Evolutionary conservation across 1,140 invertebrate species (phyloP).

Genomic region (Aphelenchoides besseyi): DNA sequence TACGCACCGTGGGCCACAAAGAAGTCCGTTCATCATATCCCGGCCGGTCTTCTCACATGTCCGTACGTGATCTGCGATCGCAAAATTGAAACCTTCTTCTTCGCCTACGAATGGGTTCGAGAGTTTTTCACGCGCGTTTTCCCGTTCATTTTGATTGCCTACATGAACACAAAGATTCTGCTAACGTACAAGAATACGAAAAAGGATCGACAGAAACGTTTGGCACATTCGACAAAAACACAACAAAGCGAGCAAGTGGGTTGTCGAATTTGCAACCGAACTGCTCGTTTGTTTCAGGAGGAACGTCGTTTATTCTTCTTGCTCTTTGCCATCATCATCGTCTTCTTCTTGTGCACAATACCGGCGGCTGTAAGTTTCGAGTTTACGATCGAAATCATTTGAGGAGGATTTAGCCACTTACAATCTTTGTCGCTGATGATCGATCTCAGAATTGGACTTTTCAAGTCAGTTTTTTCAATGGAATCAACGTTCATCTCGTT

Average conservation of each 20-base stretch:
- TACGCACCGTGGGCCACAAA: slow-evolving; percentile 61
- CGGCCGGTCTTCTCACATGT: slow-evolving; percentile 44
- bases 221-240: slow-evolving; percentile 49
- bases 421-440: slow-evolving; percentile 58
- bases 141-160: slow-evolving; percentile 60
- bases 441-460: slow-evolving; percentile 55
- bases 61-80: slow-evolving; percentile 53
- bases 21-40: slow-evolving; percentile 53
- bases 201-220: slow-evolving; percentile 49
- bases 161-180: slow-evolving; percentile 57
- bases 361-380: slow-evolving; percentile 44
- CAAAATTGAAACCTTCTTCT: slow-evolving; percentile 51
- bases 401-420: slow-evolving; percentile 53
- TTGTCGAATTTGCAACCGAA: background rate
- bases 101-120: slow-evolving; percentile 55
- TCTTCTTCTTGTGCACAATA: slow-evolving; percentile 62
- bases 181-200: slow-evolving; percentile 61
- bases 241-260: slow-evolving; percentile 58
- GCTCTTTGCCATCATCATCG: slow-evolving; percentile 59
- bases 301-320: slow-evolving; percentile 59
- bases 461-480: slow-evolving; percentile 36
- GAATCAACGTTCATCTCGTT: background rate
- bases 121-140: slow-evolving; percentile 60
- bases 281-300: slow-evolving; percentile 41
- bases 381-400: too few relatives aligned